Evolutionary conservation across 2,113 vertebrate species (phyloP).

Genomic region (Toxostoma redivivum): DNA sequence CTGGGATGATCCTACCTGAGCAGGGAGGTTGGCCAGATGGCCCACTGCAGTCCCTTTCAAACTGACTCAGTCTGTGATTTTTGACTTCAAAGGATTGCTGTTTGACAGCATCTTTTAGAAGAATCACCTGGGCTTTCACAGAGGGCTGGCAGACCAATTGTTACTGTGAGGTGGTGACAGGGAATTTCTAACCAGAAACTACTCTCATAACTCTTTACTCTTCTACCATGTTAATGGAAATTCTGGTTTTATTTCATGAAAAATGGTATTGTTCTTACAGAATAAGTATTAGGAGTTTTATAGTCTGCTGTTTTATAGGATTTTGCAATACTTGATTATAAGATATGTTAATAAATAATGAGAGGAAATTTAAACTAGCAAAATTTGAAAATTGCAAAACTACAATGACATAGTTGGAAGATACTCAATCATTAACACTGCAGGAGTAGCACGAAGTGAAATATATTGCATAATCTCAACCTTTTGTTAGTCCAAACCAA

Average conservation of each 20-base stretch:
- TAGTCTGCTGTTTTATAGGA: neutral
- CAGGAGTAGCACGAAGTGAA: neutral
- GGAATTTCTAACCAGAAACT: neutral
- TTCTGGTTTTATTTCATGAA: neutral
- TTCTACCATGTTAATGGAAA: neutral
- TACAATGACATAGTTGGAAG: neutral
- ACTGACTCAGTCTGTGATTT: neutral
- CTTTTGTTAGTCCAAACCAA: slow-evolving; percentile 8
- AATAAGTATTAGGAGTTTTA: neutral
- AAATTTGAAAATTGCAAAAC: slow-evolving; percentile 14
- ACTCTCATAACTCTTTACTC: neutral
- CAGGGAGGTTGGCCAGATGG: neutral
- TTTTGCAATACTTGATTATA: neutral
- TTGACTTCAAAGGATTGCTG: neutral
- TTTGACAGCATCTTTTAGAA: neutral
- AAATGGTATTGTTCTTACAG: neutral
- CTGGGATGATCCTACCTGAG: neutral
- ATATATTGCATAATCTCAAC: neutral
- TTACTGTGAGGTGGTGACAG: neutral
- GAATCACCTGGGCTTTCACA: neutral
- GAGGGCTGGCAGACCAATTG: neutral
- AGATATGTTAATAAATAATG: neutral
- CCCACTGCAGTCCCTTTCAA: neutral
- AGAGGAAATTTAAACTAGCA: neutral
- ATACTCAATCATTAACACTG: neutral